A percentile compares a stretch with the other conserved stretches of the same genome.
These are phyloP conservation scores for Atopsyche davidsoni DNA, from an alignment of 1,140 invertebrate genomes.

Conservation along the genomic window DNA sequence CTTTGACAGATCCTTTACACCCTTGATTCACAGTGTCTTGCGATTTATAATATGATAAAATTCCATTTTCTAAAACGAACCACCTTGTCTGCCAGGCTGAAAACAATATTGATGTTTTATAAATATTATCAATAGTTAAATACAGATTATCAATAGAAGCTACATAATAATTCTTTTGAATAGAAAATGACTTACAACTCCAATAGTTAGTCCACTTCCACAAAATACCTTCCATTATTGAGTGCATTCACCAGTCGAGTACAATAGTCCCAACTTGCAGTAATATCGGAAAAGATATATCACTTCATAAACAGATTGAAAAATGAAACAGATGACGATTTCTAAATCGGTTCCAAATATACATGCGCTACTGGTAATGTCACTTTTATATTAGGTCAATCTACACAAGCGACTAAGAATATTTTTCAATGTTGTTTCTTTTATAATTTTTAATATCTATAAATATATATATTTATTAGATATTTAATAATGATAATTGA, in stretches of 20 bases:
- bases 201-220: slow-evolving; percentile 83
- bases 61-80: slow-evolving; percentile 76
- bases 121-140: not conserved
- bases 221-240: slow-evolving; percentile 64
- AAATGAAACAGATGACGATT: slow-evolving; percentile 10
- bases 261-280: too few relatives aligned
- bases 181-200: slow-evolving; percentile 52
- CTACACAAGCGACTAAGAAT: not conserved
- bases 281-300: too few relatives aligned
- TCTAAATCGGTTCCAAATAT: too few relatives aligned
- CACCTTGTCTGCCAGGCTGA: slow-evolving; percentile 80
- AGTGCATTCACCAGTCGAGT: too few relatives aligned
- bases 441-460: too few relatives aligned
- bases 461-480: not conserved
- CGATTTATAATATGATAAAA: slow-evolving; percentile 76
- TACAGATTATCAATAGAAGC: not conserved
- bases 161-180: slow-evolving; percentile 5
- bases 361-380: too few relatives aligned
- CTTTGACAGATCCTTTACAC: slow-evolving; percentile 77
- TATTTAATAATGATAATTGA: too few relatives aligned
- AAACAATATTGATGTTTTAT: slow-evolving; percentile 27
- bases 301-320: too few relatives aligned
- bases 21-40: slow-evolving; percentile 77
- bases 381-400: too few relatives aligned
- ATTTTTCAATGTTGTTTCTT: not conserved